Base-by-base conservation (phyloP, 2,797 vertebrate species). In the Melanotaenia maccullochi region DNA sequence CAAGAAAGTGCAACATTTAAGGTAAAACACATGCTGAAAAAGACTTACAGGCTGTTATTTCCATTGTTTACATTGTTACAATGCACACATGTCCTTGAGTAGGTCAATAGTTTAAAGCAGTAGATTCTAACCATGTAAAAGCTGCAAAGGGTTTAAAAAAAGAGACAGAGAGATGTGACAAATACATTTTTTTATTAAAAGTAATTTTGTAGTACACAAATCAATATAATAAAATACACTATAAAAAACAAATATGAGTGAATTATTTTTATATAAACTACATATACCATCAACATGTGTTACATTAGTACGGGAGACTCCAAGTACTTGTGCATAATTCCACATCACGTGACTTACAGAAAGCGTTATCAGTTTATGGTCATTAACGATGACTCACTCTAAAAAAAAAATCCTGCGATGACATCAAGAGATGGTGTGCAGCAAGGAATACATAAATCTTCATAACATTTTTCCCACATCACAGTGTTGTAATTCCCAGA, bases 271-370 rank as follows among this genome's bases (percentile, higher is more conserved):
- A 71, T 5, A 61, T 52, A 1, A 25, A 56, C 44, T 20, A 52
- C 32, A 76, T 57, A 28, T 51, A 28, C 14, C 67, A 32, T 60
- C 30, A 58, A 30, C 5, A 1, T n/a, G 14, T 65, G 40, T 40
- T 60, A 5, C 72, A 35, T 40, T 70, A 55, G 52, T 38, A 22
- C 36, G 36, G 55, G 9, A 83, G 71, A 52, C 38, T 28, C 64
- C 66, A 51, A 28, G 14, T 56, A 36, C 30, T 40, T 1, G 20
- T 36, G 30, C 0, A 42, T 0, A 33, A 28, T 11, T 42, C 13
- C 13, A 4, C 5, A 36, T 52, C 9, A 9, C 33, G 22, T 25
- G 9, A 35, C 7, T 65, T 44, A 14, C 32, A 28, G 13, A 18
- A 59, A 44, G 5, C 12, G 0, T 67, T 60, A 5, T 8, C 1